Conservation (phyloP, 2,888 invertebrate species). For the Cephus spinipes region DNA sequence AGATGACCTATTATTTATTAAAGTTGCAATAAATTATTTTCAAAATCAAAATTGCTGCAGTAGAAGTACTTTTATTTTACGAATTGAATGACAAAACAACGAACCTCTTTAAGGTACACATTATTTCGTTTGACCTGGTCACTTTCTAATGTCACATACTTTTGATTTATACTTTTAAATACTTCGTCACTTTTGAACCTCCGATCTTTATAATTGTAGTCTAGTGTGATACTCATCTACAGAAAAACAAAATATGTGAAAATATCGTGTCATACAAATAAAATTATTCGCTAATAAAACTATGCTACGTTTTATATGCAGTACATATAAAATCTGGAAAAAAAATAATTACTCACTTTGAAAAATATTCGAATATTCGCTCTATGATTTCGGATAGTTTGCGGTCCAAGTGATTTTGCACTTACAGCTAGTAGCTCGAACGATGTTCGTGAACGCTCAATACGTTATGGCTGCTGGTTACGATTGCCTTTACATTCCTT, state of each 20-base stretch:
- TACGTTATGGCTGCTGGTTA: background rate
- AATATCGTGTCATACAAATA: background rate
- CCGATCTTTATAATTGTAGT: background rate
- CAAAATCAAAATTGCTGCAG: conserved; percentile 1
- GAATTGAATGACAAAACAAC: conserved; percentile 8
- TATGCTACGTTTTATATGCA: background rate
- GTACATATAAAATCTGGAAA: background rate
- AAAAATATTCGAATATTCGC: background rate
- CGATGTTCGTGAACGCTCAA: background rate
- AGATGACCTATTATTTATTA: conserved; percentile 35
- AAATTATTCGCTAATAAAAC: background rate
- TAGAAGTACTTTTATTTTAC: background rate
- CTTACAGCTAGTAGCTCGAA: background rate
- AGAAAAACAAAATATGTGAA: background rate
- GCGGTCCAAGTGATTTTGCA: background rate
- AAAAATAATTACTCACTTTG: background rate
- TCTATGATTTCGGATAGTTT: background rate
- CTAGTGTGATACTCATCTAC: background rate
- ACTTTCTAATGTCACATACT: conserved; percentile 40
- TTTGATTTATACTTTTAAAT: conserved; percentile 37
- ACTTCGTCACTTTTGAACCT: conserved; percentile 26
- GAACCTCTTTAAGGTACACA: conserved; percentile 33
- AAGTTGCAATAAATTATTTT: conserved; percentile 5
- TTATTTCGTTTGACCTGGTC: conserved; percentile 36
- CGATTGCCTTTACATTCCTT: background rate